Evolutionary conservation across 2,797 vertebrate genomes (phyloP).

Genomic region (Falco berigora): DNA sequence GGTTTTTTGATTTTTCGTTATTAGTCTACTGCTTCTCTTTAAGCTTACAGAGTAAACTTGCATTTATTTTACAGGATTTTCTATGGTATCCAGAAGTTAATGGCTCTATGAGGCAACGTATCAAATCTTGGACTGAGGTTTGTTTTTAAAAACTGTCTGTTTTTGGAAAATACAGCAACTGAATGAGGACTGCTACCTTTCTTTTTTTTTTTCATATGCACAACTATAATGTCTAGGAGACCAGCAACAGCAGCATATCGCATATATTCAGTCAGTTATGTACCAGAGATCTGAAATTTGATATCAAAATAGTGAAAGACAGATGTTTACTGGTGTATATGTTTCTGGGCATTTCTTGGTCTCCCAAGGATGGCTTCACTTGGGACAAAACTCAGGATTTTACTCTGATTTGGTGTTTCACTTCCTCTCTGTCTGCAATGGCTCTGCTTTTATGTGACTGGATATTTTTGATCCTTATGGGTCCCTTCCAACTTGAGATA

Average conservation of each 20-base stretch:
- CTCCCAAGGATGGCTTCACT: background rate
- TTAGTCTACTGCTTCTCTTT: background rate
- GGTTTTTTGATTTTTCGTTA: background rate
- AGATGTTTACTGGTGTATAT: background rate
- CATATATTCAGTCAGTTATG: background rate
- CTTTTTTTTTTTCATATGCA: background rate
- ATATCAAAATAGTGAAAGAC: background rate
- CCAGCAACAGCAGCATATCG: background rate
- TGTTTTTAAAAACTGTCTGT: background rate
- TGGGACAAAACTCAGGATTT: background rate
- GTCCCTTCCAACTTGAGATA: background rate
- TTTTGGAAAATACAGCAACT: background rate
- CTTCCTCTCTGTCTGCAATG: background rate
- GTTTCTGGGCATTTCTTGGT: background rate
- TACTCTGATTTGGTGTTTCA: background rate
- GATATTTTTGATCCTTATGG: background rate
- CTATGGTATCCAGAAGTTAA: constrained; percentile 95
- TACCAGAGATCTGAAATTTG: background rate
- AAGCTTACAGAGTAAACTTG: background rate
- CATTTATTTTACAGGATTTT: constrained; percentile 83
- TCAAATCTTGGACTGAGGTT: constrained; percentile 87
- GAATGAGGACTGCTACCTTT: background rate
- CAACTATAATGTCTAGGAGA: background rate
- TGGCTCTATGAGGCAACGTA: constrained; percentile 90
- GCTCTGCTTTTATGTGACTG: background rate